Percentiles rank a stretch among this genome's conserved stretches.
phyloP scores from a whole-genome alignment of 2,113 vertebrate species.

The Lophius piscatorius region DNA sequence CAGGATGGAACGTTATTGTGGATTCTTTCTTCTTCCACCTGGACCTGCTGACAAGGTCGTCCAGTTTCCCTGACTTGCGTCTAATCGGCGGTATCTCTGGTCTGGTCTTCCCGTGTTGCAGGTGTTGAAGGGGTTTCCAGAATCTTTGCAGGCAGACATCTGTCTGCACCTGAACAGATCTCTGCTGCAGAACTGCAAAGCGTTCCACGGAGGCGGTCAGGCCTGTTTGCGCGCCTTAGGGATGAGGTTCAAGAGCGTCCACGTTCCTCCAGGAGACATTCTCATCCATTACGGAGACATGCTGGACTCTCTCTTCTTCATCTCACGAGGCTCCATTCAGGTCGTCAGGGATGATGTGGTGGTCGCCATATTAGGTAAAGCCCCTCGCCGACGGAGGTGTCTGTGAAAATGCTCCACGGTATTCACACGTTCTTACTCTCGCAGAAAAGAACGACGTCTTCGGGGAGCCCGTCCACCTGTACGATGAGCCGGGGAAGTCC shows the following conservation, averaged over 20 bases:
- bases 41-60: background rate
- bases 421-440: background rate
- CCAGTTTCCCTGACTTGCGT: background rate
- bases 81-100: background rate
- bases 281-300: constrained; percentile 93
- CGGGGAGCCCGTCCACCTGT: constrained; percentile 90
- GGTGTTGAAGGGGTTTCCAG: constrained; percentile 96
- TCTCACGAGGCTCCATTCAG: constrained; percentile 93
- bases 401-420: background rate
- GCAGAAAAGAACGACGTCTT: constrained; percentile 95
- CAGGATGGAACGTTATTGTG: background rate
- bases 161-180: constrained; percentile 95
- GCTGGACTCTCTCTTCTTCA: constrained; percentile 92
- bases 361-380: constrained; percentile 89
- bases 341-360: constrained; percentile 90
- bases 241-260: constrained; percentile 91
- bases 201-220: constrained; percentile 90
- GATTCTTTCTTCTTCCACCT: background rate
- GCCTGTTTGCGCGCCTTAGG: constrained; percentile 90
- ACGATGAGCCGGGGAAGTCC: constrained; percentile 89
- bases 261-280: constrained; percentile 92
- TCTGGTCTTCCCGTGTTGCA: constrained; percentile 53
- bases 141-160: constrained; percentile 96
- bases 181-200: constrained; percentile 92
- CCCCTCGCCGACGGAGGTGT: background rate